These are phyloP conservation scores for Maniola jurtina DNA, from an alignment of 1,140 invertebrate genomes.

Conservation along the genomic window DNA sequence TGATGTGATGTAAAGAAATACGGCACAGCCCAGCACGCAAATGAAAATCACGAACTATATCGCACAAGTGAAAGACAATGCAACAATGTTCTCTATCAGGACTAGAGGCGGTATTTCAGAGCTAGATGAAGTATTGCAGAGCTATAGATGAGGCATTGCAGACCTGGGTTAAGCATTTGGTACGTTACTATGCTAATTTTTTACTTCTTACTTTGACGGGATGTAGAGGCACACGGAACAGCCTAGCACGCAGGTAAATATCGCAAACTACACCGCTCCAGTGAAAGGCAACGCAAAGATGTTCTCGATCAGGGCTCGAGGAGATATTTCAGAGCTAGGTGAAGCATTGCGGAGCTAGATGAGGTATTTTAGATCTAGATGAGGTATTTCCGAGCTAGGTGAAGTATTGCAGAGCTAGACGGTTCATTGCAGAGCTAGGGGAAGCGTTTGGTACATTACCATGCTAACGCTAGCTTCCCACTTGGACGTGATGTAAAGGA, in stretches of 20 bases:
- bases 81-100: not conserved
- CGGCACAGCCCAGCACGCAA: slow-evolving; percentile 37
- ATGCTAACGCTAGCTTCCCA: slow-evolving; percentile 67
- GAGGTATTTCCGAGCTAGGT: not conserved
- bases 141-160: too few relatives aligned
- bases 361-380: too few relatives aligned
- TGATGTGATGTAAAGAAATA: slow-evolving; percentile 26
- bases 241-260: slow-evolving; percentile 63
- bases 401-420: too few relatives aligned
- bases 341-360: not conserved
- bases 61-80: slow-evolving; percentile 79
- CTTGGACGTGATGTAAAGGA: slow-evolving; percentile 64
- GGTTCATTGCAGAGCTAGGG: too few relatives aligned
- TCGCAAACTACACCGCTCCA: slow-evolving; percentile 80
- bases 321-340: not conserved
- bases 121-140: too few relatives aligned
- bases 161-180: not conserved
- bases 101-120: not conserved
- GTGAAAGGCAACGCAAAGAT: slow-evolving; percentile 78
- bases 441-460: slow-evolving; percentile 37
- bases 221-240: slow-evolving; percentile 62
- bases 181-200: slow-evolving; percentile 52
- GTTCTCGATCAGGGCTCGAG: not conserved
- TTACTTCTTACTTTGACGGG: slow-evolving; percentile 69
- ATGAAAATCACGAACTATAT: slow-evolving; percentile 81